Conservation (phyloP, 2,797 vertebrate species). For the Pseudochirops corinnae region DNA sequence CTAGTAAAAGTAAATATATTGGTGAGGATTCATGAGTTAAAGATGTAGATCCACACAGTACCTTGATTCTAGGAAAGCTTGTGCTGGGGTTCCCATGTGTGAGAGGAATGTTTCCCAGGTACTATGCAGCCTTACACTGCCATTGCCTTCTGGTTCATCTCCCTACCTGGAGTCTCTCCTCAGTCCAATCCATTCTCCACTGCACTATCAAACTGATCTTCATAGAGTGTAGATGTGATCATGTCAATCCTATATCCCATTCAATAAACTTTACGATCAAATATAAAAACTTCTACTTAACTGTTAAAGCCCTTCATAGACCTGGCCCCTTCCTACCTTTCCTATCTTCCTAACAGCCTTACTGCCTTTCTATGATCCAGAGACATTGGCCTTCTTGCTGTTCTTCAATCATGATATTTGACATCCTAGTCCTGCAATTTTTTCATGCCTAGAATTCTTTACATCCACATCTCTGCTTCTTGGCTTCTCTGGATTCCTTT, state of each 20-base stretch:
- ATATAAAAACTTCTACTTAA: neutral
- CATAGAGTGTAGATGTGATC: neutral
- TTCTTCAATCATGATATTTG: neutral
- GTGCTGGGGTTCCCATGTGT: neutral
- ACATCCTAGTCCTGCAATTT: neutral
- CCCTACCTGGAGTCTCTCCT: neutral
- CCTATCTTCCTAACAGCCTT: neutral
- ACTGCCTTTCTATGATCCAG: neutral
- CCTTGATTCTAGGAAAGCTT: neutral
- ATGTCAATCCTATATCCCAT: neutral
- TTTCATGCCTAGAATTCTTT: neutral
- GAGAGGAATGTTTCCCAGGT: neutral
- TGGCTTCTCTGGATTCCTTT: neutral
- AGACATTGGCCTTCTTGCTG: neutral
- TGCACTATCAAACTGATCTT: neutral
- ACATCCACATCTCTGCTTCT: neutral
- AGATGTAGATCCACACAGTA: neutral
- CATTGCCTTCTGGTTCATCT: neutral
- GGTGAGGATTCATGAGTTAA: neutral
- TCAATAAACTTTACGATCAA: neutral
- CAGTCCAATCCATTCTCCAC: neutral
- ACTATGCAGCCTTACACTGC: neutral
- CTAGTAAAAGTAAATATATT: neutral
- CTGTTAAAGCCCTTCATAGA: neutral
- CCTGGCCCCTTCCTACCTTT: neutral